Conservation (phyloP, 64 coral and sea anemone species). For the Pachyseris speciosa region DNA sequence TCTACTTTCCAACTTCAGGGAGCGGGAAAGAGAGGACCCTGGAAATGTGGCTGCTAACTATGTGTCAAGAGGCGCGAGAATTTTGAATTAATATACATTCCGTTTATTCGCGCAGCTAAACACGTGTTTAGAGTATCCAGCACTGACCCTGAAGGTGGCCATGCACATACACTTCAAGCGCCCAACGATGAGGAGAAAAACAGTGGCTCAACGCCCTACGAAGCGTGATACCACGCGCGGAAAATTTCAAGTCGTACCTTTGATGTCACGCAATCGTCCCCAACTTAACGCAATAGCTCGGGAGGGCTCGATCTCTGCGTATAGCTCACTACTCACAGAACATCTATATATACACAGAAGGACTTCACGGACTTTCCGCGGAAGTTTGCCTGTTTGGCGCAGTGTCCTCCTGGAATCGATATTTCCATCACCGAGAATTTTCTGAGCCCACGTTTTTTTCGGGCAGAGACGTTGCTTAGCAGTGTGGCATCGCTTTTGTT, state of each 20-base stretch:
- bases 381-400: background rate
- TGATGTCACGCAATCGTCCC: constrained; percentile 3
- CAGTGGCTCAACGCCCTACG: constrained; percentile 84
- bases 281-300: background rate
- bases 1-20: no score
- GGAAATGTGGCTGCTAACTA: no score
- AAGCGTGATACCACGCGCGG: constrained; percentile 51
- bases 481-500: background rate
- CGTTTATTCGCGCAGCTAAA: constrained; percentile 58
- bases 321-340: no score
- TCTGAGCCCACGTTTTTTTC: background rate
- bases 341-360: no score
- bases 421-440: background rate
- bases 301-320: background rate
- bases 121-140: constrained; percentile 86
- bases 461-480: background rate
- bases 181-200: constrained; percentile 85
- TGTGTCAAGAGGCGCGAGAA: no score
- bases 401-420: background rate
- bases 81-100: no score
- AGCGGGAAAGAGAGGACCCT: no score
- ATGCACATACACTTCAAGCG: constrained; percentile 89
- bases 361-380: background rate
- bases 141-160: constrained; percentile 66
- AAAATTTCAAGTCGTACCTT: constrained; percentile 87